Conservation (phyloP, 2,888 invertebrate genomes). For the Dendrolimus pini region DNA sequence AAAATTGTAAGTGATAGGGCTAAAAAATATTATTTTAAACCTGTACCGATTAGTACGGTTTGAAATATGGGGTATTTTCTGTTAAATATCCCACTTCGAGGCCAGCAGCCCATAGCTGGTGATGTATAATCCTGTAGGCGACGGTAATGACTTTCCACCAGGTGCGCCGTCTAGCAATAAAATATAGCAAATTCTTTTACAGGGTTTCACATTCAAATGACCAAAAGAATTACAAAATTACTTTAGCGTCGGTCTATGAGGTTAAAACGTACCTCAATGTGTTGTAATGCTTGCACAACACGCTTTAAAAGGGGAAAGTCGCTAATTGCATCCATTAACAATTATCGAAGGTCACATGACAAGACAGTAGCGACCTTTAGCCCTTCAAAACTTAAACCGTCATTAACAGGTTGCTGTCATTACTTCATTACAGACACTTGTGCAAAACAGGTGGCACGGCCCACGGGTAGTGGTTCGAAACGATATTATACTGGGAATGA, state of each 20-base stretch:
- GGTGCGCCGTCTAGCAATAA: neutral
- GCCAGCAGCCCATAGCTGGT: no score
- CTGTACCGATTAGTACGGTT: no score
- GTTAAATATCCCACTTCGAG: no score
- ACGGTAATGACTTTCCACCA: neutral
- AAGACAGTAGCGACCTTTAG: neutral
- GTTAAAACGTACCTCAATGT: no score
- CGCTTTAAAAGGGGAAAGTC: neutral
- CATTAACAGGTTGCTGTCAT: neutral
- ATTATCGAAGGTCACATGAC: slow-evolving; percentile 1
- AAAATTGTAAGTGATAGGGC: no score
- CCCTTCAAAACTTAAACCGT: neutral
- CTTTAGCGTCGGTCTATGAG: no score
- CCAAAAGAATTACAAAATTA: no score
- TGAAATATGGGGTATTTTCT: no score
- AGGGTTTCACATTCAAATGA: no score
- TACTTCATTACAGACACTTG: neutral
- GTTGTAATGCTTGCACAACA: no score
- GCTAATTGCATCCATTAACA: neutral
- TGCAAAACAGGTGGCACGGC: neutral
- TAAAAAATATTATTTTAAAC: no score
- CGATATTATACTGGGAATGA: neutral
- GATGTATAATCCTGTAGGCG: neutral
- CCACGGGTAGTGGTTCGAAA: neutral
- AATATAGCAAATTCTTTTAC: neutral